Evolutionary conservation across 2,797 vertebrate species (phyloP).

Genomic region (Oreochromis mossambicus): DNA sequence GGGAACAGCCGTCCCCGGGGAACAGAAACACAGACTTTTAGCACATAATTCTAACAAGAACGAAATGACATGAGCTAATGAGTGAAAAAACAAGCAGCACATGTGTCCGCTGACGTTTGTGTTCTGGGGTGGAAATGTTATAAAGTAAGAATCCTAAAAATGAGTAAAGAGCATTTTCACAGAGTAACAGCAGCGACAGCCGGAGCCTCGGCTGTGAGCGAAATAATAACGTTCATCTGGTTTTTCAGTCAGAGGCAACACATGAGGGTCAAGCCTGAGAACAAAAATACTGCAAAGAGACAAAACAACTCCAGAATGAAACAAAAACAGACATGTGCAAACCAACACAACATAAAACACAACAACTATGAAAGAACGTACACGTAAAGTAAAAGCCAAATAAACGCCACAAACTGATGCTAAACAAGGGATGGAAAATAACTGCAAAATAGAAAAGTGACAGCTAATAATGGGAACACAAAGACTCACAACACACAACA

Average conservation of each 20-base stretch:
- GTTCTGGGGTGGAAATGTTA: not conserved
- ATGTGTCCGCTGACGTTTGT: rapidly evolving
- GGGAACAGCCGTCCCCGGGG: slow-evolving; percentile 17
- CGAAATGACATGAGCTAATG: not conserved
- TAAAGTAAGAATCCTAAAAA: not conserved
- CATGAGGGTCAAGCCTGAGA: rapidly evolving
- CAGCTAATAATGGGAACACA: not conserved
- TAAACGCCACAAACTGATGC: not conserved
- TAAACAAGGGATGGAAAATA: rapidly evolving
- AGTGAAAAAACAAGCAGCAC: not conserved
- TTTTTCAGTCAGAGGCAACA: not conserved
- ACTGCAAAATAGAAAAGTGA: not conserved
- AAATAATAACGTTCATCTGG: not conserved
- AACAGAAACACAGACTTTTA: not conserved
- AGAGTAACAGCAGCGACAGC: not conserved
- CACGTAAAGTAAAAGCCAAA: not conserved
- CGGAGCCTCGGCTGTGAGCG: not conserved
- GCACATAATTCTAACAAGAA: not conserved
- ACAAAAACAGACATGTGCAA: not conserved
- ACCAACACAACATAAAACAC: not conserved
- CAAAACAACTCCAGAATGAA: not conserved
- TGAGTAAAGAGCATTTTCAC: not conserved
- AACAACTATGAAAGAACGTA: rapidly evolving
- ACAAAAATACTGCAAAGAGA: rapidly evolving
- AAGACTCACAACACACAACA: not conserved